Base-by-base conservation (phyloP, 2,113 vertebrate genomes). In the Chaetorhynchus papuensis region DNA sequence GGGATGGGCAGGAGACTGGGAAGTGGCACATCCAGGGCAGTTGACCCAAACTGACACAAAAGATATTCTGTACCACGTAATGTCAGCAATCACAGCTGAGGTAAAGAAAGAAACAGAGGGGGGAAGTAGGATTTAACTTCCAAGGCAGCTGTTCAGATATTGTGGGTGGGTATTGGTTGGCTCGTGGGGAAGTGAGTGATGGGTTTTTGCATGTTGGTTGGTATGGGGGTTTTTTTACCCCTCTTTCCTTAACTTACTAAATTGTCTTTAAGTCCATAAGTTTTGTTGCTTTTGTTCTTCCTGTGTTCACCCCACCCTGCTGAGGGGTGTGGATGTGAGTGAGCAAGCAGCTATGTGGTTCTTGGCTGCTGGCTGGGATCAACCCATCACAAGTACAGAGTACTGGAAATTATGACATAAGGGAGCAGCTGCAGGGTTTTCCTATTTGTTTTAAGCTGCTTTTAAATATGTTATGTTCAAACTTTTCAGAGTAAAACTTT, bases 221-320 rank as follows among this genome's bases (percentile, higher is more conserved):
- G 4, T 13, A 39, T 54, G 10, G 9, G 31, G 5, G 0, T 7
- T 27, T 37, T 30, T 42, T 61, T 20, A 1, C 15, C 13, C 0
- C 6, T 17, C 45, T 42, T 65, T 56, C 7, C 21, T 61, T 66
- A 28, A 23, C 7, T 41, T 54, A 1, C 3, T 53, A 63, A 76
- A 16, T 33, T 42, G 8, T 21, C 15, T 75, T 66, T 65, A 56
- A 52, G 6, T 59, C 24, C 4, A 0, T 26, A 37, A 39, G 22
- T 61, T 92, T 39, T 66, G n/a, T 84, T 5, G 2, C 37, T 86
- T 93, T 71, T 66, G 33, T 37, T 74, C 7, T 53, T 82, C 10
- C 19, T 20, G 0, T 39, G 57, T 72, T 60, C 35, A 78, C 17
- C 26, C 9, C 9, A 9, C 35, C 8, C 66, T 75, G 37, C 83